Percentiles rank a stretch among this genome's conserved stretches.
phyloP scores from a whole-genome alignment of 2,113 vertebrate species.

The Macquaria australasica region DNA sequence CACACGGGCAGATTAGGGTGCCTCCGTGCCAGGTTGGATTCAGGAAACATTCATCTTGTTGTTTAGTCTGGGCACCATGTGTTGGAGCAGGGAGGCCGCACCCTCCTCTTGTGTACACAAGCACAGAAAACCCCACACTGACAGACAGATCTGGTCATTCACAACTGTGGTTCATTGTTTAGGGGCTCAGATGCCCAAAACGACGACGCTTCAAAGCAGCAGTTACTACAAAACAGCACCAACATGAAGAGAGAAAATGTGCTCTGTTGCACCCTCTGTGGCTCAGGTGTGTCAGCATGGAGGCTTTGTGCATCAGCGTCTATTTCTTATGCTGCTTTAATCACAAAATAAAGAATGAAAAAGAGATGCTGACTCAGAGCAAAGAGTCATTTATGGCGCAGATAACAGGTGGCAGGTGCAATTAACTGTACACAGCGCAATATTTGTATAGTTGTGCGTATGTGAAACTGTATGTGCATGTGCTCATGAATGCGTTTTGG shows the following conservation, averaged over 20 bases:
- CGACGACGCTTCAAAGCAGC: conserved; percentile 50
- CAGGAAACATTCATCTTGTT: conserved; percentile 78
- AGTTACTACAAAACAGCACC: conserved; percentile 27
- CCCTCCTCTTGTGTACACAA: conserved; percentile 45
- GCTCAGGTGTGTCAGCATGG: conserved; percentile 44
- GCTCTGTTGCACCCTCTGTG: conserved; percentile 28
- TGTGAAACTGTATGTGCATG: conserved; percentile 8
- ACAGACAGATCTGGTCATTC: conserved; percentile 32
- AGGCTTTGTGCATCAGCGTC: conserved; percentile 50
- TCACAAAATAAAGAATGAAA: conserved; percentile 38
- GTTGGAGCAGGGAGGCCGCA: conserved; percentile 51
- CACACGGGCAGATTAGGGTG: conserved; percentile 49
- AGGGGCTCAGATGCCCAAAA: conserved; percentile 35
- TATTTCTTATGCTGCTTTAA: conserved; percentile 40
- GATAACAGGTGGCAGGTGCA: conserved; percentile 41
- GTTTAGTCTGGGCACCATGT: conserved; percentile 80
- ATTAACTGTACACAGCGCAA: not conserved
- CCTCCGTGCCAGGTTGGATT: conserved; percentile 62
- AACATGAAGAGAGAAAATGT: conserved; percentile 40
- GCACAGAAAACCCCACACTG: conserved; percentile 29
- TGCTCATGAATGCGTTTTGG: conserved; percentile 20
- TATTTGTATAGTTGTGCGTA: conserved; percentile 30
- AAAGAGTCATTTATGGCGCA: conserved; percentile 28
- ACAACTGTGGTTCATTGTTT: conserved; percentile 37
- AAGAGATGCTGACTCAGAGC: conserved; percentile 56